Conservation (phyloP, 2,888 invertebrate species). For the Melanargia galathea region DNA sequence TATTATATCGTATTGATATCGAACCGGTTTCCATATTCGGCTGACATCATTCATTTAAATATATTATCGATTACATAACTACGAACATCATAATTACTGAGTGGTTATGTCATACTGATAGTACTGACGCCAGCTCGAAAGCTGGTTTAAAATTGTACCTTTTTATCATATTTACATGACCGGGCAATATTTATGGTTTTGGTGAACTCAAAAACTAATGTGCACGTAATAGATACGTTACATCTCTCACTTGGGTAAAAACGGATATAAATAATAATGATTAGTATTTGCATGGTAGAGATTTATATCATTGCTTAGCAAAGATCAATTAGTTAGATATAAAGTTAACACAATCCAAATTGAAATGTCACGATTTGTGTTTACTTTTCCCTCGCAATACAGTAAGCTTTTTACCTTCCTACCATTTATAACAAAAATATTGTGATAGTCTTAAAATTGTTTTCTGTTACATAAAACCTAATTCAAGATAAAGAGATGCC, state of each 20-base stretch:
- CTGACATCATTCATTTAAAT: slow-evolving; percentile 27
- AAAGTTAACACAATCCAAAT: neutral
- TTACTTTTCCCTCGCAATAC: neutral
- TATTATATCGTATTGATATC: slow-evolving; percentile 6
- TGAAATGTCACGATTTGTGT: slow-evolving; percentile 1
- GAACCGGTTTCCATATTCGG: slow-evolving; percentile 11
- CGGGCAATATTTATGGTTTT: slow-evolving; percentile 5
- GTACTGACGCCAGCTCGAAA: neutral
- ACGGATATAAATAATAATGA: neutral
- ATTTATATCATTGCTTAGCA: neutral
- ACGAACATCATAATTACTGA: slow-evolving; percentile 28
- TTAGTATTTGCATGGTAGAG: neutral
- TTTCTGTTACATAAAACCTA: slow-evolving; percentile 24
- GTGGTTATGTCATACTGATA: slow-evolving; percentile 22
- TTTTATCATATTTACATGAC: neutral
- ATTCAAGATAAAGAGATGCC: slow-evolving; percentile 33
- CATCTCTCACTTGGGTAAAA: neutral
- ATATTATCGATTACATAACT: slow-evolving; percentile 20
- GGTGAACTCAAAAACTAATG: neutral
- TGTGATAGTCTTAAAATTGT: neutral
- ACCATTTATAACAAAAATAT: neutral
- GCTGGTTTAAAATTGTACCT: slow-evolving; percentile 10
- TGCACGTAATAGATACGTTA: too few relatives aligned
- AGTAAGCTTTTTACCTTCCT: neutral
- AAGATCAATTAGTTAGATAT: neutral